Percentiles rank a stretch among this genome's conserved stretches.
These are phyloP conservation scores for Diglossa cyanea DNA, from an alignment of 2,797 vertebrate species.

Conservation along the genomic window DNA sequence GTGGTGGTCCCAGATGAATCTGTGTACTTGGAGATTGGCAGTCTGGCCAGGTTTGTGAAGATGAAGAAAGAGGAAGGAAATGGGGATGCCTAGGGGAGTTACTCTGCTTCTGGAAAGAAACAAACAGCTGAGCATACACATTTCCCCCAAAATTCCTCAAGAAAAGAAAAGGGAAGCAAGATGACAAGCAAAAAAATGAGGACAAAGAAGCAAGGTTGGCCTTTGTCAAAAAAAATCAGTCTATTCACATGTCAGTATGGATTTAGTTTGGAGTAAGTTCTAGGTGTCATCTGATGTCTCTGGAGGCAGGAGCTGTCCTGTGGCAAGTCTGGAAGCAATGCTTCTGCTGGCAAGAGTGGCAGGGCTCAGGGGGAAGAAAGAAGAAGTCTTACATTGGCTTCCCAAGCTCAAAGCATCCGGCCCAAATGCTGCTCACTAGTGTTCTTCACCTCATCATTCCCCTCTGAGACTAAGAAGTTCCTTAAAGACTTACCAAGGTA, in stretches of 20 bases:
- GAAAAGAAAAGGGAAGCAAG: not conserved
- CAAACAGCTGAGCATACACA: not conserved
- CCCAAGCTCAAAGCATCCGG: not conserved
- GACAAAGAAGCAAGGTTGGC: not conserved
- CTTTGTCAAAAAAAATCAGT: not conserved
- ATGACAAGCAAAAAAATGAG: not conserved
- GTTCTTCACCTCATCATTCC: not conserved
- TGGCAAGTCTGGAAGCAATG: not conserved
- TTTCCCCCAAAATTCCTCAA: not conserved
- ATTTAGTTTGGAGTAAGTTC: not conserved
- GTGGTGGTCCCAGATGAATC: rapidly evolving
- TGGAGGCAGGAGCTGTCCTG: not conserved
- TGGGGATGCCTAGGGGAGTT: not conserved
- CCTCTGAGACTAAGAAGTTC: not conserved
- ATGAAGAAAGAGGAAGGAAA: not conserved
- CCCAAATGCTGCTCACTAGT: not conserved
- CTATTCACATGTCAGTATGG: not conserved
- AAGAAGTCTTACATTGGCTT: not conserved
- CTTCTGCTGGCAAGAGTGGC: not conserved
- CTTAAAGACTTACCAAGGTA: not conserved
- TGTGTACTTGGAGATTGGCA: not conserved
- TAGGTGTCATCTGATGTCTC: not conserved
- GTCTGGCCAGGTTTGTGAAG: not conserved
- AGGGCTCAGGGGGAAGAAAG: not conserved
- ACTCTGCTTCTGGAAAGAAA: not conserved